A percentile compares a stretch with the other conserved stretches of the same genome.
These are phyloP conservation scores for Penaeus monodon DNA, from an alignment of 2,888 invertebrate genomes.

Conservation along the genomic window DNA sequence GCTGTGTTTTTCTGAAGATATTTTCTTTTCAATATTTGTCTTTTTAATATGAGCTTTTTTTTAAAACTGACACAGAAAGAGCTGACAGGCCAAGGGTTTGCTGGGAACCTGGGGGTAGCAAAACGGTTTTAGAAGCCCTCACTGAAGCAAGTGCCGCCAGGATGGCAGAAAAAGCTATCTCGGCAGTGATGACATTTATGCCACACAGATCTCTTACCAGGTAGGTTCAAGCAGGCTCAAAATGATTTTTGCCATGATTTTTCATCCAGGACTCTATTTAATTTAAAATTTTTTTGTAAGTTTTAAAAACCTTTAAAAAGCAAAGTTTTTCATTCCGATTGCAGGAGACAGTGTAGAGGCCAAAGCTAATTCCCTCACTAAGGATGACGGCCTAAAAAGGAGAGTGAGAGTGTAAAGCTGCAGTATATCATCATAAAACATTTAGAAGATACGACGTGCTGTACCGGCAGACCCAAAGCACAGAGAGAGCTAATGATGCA, in stretches of 20 bases:
- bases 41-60: background rate
- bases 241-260: background rate
- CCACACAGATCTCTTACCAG: slow-evolving; percentile 80
- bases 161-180: slow-evolving; percentile 85
- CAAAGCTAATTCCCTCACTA: slow-evolving; percentile 83
- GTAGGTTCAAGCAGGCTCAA: slow-evolving; percentile 67
- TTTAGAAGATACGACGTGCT: slow-evolving; percentile 75
- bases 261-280: background rate
- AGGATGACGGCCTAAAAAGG: slow-evolving; percentile 79
- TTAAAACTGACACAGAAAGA: slow-evolving; percentile 45
- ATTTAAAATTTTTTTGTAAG: too few species aligned
- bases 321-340: slow-evolving; percentile 72
- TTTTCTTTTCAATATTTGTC: background rate
- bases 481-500: slow-evolving; percentile 79
- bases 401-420: slow-evolving; percentile 81
- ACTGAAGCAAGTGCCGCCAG: slow-evolving; percentile 87
- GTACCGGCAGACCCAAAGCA: slow-evolving; percentile 80
- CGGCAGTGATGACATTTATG: slow-evolving; percentile 84
- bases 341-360: slow-evolving; percentile 83
- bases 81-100: slow-evolving; percentile 71
- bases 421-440: slow-evolving; percentile 85
- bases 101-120: slow-evolving; percentile 81
- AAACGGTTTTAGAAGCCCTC: slow-evolving; percentile 83
- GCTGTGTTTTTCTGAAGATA: background rate
- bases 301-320: too few species aligned